Evolutionary conservation across 1,140 invertebrate species (phyloP), one percentile per base, ranked within the genome.

Genomic region (Schlechtendalia chinensis): DNA sequence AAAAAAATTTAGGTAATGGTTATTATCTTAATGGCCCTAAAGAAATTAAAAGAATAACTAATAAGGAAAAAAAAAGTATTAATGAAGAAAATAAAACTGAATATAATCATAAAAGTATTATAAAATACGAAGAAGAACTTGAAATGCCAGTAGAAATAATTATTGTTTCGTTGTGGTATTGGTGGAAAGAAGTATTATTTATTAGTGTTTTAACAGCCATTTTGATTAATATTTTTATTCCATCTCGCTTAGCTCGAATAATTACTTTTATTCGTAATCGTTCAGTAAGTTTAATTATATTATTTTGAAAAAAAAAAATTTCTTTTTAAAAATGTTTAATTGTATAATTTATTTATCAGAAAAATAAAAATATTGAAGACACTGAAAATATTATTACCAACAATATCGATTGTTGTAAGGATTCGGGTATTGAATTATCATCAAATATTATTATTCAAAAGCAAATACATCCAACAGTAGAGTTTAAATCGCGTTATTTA

Each of bases 181-280:
- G 92, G 90, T 95, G 93, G 93, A 93, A 91, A 86, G 92, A 93
- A 87, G 89, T 94, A 72, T 82, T 90, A 8, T 86, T 90, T 0
- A 91, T 93, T 77, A 90, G 90, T n/a, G 83, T 93, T 54, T 86
- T 89, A 0, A 90, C 89, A 16, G 90, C 91, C 0, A 81, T 93
- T 71, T 22, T 90, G 12, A 83, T 91, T 0, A 91, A 92, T 84
- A 84, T 90, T 4, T 85, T 90, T 58, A 84, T 91, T 22, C 74
- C 87, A 88, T 61, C 74, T 12, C 74, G 74, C 0, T 50, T 79
- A 29, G n/a, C 39, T 27, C 54, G 22, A 61, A 59, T 79, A 45
- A 79, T 79, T 63, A 79, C 12, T 50, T 79, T 79, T 45, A 29
- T 79, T 19, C 22, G 16, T 61, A 79, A 79, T 27, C 12, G 17